Evolutionary conservation across 2,888 invertebrate species (phyloP).

Genomic region (Epistrophe grossulariae): DNA sequence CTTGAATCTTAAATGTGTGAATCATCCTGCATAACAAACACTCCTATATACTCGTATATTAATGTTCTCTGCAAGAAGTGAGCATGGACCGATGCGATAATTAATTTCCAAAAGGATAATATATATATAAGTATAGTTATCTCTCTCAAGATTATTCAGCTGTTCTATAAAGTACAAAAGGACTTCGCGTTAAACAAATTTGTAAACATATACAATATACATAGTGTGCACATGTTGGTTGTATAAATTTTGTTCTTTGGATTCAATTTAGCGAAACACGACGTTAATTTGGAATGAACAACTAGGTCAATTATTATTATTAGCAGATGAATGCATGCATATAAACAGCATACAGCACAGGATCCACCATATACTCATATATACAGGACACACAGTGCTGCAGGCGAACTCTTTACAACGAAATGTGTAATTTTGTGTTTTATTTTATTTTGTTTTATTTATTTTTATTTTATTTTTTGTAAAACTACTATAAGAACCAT

Average conservation of each 20-base stretch:
- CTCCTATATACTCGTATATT: neutral
- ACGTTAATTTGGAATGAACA: conserved; percentile 57
- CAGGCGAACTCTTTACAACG: conserved; percentile 11
- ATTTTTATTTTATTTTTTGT: conserved; percentile 8
- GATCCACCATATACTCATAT: neutral
- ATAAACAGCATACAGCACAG: conserved; percentile 15
- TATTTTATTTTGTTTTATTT: neutral
- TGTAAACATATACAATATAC: neutral
- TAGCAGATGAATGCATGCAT: conserved; percentile 39
- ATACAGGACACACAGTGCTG: conserved; percentile 9
- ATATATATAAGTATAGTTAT: neutral
- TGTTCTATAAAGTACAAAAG: neutral
- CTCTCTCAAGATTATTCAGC: conserved; percentile 1
- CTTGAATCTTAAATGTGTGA: too few species aligned
- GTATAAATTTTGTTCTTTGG: conserved; percentile 14
- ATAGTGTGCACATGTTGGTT: conserved; percentile 2
- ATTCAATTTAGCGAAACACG: conserved; percentile 58
- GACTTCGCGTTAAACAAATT: conserved; percentile 8
- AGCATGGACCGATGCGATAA: neutral
- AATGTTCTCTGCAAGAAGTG: neutral
- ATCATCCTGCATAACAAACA: neutral
- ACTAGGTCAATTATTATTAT: conserved; percentile 64
- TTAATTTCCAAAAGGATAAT: neutral
- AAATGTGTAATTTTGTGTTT: conserved; percentile 19
- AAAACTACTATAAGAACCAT: too few species aligned